Evolutionary conservation across 2,113 vertebrate genomes (phyloP).

Genomic region (Nettapus auritus): DNA sequence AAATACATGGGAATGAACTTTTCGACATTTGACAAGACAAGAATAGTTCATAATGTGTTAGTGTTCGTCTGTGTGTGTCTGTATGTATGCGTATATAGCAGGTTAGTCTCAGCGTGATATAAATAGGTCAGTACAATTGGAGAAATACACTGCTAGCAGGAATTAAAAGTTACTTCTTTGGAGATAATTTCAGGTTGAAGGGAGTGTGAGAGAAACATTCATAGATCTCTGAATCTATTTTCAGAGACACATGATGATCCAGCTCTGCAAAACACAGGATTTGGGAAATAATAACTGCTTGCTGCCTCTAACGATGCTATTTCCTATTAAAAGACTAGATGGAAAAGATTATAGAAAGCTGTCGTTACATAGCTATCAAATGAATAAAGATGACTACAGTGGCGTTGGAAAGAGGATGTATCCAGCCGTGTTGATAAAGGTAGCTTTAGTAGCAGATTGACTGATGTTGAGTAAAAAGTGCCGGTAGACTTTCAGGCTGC

Average conservation of each 20-base stretch:
- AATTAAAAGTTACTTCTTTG: not conserved
- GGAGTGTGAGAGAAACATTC: not conserved
- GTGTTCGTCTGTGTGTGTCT: not conserved
- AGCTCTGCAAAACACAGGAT: not conserved
- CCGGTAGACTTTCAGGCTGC: not conserved
- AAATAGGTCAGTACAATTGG: not conserved
- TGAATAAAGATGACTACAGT: not conserved
- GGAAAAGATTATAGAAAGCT: not conserved
- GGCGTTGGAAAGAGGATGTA: not conserved
- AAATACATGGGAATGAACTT: not conserved
- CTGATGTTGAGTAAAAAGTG: not conserved
- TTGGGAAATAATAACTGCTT: not conserved
- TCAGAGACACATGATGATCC: not conserved
- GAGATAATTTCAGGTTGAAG: not conserved
- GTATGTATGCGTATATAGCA: not conserved
- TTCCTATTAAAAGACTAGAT: not conserved
- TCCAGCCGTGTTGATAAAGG: not conserved
- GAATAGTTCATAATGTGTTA: not conserved
- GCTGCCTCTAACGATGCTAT: not conserved
- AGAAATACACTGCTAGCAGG: not conserved
- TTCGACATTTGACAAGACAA: not conserved
- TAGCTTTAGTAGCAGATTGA: not conserved
- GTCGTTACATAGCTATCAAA: not conserved
- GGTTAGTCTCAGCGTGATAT: not conserved
- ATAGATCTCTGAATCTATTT: not conserved